Conservation (phyloP, 2,888 invertebrate genomes). For the Mythimna pallens region DNA sequence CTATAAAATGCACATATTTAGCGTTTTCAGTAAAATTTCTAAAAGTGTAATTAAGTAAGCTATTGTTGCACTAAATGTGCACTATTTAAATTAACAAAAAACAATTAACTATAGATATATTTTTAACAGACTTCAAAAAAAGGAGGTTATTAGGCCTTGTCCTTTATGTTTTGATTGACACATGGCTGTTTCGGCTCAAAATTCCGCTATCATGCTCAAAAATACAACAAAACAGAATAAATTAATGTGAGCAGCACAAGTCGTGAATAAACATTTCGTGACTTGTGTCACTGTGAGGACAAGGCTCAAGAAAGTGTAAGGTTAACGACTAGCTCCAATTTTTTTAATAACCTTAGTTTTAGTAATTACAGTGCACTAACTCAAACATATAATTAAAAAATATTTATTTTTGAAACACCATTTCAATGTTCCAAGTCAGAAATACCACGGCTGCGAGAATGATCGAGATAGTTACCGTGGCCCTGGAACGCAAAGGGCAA, state of each 20-base stretch:
- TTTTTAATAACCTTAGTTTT: constrained; percentile 37
- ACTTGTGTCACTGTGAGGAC: background rate
- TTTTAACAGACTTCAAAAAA: too few relatives aligned
- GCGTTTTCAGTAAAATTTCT: too few relatives aligned
- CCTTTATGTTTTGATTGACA: background rate
- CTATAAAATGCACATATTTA: too few relatives aligned
- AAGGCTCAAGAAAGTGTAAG: constrained; percentile 26
- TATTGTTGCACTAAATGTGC: too few relatives aligned
- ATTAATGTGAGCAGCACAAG: background rate
- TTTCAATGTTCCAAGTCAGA: constrained; percentile 19
- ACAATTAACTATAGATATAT: too few relatives aligned
- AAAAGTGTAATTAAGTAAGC: too few relatives aligned
- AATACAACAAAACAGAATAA: background rate
- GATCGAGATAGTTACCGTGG: too few relatives aligned
- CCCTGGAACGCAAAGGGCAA: too few relatives aligned
- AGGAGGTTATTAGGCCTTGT: background rate
- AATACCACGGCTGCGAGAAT: too few relatives aligned
- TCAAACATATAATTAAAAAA: constrained; percentile 27
- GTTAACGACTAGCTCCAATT: constrained; percentile 24
- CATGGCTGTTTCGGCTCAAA: too few relatives aligned
- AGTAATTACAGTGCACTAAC: constrained; percentile 30
- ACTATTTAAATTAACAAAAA: too few relatives aligned
- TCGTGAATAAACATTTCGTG: background rate
- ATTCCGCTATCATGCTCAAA: too few relatives aligned
- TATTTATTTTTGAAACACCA: constrained; percentile 32